A percentile compares a stretch with the other conserved stretches of the same genome.
phyloP scores from a whole-genome alignment of 1,140 invertebrate species.

The Saxidomus purpurata region DNA sequence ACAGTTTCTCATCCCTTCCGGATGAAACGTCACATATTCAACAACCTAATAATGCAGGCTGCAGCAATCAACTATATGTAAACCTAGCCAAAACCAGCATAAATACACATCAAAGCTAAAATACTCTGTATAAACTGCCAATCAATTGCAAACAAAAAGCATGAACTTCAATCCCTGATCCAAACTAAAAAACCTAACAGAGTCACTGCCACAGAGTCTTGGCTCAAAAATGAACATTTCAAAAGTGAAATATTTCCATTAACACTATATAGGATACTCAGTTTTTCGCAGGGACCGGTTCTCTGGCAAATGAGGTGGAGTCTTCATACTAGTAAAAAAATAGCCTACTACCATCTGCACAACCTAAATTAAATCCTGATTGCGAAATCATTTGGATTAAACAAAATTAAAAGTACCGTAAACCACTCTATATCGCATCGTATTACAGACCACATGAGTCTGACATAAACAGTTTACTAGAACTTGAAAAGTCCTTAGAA shows the following conservation, averaged over 20 bases:
- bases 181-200: background rate
- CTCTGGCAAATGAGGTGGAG: background rate
- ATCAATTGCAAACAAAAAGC: conserved; percentile 6
- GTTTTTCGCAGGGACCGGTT: background rate
- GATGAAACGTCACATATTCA: no score
- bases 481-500: no score
- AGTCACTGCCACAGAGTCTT: background rate
- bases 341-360: background rate
- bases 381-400: no score
- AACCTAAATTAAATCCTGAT: background rate
- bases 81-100: background rate
- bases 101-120: background rate
- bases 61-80: no score
- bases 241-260: background rate
- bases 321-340: background rate
- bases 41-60: no score
- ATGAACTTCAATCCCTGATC: background rate
- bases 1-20: no score
- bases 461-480: no score
- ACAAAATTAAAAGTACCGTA: no score
- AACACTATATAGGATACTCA: background rate
- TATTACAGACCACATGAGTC: no score
- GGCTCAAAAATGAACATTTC: conserved; percentile 19
- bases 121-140: conserved; percentile 16
- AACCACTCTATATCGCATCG: no score